phyloP scores from a whole-genome alignment of 2,888 invertebrate genomes.

The Caenorhabditis sp. region DNA sequence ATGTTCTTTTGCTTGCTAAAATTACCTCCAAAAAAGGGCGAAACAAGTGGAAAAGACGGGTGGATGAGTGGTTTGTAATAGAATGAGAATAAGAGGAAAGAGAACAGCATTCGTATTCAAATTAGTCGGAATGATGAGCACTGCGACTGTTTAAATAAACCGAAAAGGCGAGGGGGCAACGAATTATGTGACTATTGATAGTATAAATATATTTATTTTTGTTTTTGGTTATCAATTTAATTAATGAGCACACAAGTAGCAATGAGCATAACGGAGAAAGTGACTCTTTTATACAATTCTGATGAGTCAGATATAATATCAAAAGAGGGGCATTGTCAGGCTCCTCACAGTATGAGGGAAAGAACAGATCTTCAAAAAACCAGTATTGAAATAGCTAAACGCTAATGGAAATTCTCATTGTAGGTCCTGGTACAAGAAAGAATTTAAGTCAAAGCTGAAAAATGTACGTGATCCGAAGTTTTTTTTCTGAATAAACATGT shows the following conservation, averaged over 20 bases:
- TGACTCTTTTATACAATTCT: too few relatives aligned
- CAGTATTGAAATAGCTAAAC: too few relatives aligned
- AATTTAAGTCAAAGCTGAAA: too few relatives aligned
- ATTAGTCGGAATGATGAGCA: not conserved
- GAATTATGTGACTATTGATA: not conserved
- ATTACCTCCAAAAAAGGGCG: not conserved
- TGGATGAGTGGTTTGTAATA: conserved; percentile 1
- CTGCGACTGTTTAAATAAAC: not conserved
- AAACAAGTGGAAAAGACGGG: not conserved
- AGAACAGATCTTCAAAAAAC: too few relatives aligned
- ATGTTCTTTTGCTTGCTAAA: not conserved
- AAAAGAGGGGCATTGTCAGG: too few relatives aligned
- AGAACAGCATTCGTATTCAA: not conserved
- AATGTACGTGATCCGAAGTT: too few relatives aligned
- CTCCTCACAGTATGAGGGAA: too few relatives aligned
- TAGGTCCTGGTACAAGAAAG: too few relatives aligned
- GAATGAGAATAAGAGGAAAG: not conserved
- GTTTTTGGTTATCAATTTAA: not conserved
- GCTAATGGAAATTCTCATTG: too few relatives aligned
- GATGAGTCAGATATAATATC: too few relatives aligned
- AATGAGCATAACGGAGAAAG: too few relatives aligned
- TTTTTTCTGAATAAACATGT: too few relatives aligned
- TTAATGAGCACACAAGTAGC: not conserved
- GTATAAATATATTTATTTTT: not conserved
- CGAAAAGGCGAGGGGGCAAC: not conserved